These are phyloP conservation scores for Cepaea nemoralis DNA, from an alignment of 1,140 invertebrate genomes.

Conservation along the genomic window DNA sequence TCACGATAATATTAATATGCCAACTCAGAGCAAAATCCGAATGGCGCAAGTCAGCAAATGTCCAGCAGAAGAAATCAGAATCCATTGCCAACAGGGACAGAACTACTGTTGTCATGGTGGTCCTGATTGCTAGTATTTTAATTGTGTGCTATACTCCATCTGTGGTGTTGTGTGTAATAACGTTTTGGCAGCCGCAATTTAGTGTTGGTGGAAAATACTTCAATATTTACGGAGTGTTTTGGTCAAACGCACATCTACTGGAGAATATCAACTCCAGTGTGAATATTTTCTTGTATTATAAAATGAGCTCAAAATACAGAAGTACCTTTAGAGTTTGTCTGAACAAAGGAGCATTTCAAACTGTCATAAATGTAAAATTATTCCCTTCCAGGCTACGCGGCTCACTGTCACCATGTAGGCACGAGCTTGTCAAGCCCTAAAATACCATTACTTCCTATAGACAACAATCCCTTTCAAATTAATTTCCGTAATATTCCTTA, in stretches of 20 bases:
- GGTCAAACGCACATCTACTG: not conserved
- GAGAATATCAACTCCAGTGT: not conserved
- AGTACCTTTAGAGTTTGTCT: not conserved
- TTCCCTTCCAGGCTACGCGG: too few relatives aligned
- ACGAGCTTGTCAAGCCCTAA: too few relatives aligned
- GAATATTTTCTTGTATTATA: constrained; percentile 16
- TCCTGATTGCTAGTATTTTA: not conserved
- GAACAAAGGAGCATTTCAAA: too few relatives aligned
- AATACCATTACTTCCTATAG: too few relatives aligned
- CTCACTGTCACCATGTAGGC: too few relatives aligned
- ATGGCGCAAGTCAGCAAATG: not conserved
- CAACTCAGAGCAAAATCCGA: not conserved
- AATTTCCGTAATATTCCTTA: too few relatives aligned
- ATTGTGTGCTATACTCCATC: not conserved
- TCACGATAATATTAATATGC: not conserved
- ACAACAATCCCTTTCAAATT: too few relatives aligned
- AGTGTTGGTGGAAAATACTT: not conserved
- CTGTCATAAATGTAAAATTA: too few relatives aligned
- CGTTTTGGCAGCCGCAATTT: not conserved
- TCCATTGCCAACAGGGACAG: not conserved
- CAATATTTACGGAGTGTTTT: not conserved
- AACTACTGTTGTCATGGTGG: not conserved
- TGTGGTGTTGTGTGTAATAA: not conserved
- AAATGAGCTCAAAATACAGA: constrained; percentile 20
- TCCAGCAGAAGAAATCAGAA: not conserved